Evolutionary conservation across 2,113 vertebrate species (phyloP), one percentile per base, ranked within the genome.

Genomic region (Porphyrio hochstetteri): DNA sequence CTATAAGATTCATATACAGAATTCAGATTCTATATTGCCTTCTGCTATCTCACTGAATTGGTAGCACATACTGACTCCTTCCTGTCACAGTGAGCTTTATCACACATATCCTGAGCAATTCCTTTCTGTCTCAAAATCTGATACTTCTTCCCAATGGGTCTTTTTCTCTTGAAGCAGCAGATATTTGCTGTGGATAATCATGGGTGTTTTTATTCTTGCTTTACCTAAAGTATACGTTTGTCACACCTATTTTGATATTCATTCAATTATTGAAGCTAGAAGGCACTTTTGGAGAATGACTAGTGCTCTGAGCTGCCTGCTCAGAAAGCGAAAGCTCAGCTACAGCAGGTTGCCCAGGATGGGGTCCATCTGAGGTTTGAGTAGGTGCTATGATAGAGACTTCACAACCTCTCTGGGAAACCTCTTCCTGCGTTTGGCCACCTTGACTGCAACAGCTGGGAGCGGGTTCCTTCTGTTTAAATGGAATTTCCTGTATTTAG

Each of bases 241-340:
- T 69, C 53, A 64, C 17, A 57, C 4, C 24, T 59, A 5, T 48
- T 20, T 77, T 56, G 33, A 56, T 65, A 65, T 65, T 69, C 25
- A 36, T 1, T 0, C 10, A 74, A 13, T 17, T 15, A 5, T 0
- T 67, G 52, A 64, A 44, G 10, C 7, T 82, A 75, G 56, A 71
- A 67, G 16, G 19, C 11, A 63, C 3, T 13, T 71, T 17, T 71
- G 52, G 52, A 90, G 25, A 71, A 0, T 31, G 13, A 77, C 8
- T 29, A 60, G 50, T 17, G 17, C 11, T 57, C 29, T 74, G 23
- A 56, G 29, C 11, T 15, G 64, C 7, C 8, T 61, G 8, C 20
- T 57, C 33, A 61, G 52, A 46, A 12, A 52, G 52, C 42, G 14
- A 52, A 48, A 14, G 19, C 28, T 63, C 78, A 68, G 14, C 31